A percentile compares a stretch with the other conserved stretches of the same genome.
Evolutionary conservation across 2,113 vertebrate species (phyloP).

Genomic region (Microtus ochrogaster): DNA sequence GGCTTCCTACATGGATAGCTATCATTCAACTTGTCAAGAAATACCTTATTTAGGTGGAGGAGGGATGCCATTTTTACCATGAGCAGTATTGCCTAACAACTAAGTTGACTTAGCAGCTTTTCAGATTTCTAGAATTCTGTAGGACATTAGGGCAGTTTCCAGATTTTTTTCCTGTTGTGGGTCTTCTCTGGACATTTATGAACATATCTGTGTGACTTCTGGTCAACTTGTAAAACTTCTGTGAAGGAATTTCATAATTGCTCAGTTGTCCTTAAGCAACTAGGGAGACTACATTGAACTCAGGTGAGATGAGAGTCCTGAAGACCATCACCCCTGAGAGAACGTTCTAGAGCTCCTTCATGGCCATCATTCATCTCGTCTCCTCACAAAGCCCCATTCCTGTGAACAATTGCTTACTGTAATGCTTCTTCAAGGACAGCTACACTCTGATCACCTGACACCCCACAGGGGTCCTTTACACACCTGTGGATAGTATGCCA

Average conservation of each 20-base stretch:
- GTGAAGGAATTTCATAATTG: background rate
- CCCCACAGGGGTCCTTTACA: background rate
- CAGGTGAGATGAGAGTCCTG: background rate
- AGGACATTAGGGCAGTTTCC: background rate
- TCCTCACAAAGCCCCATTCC: background rate
- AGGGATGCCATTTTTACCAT: background rate
- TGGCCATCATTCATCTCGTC: background rate
- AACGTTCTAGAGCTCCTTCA: background rate
- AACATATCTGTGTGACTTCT: background rate
- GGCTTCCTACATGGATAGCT: background rate
- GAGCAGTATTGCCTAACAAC: background rate
- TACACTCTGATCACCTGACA: background rate
- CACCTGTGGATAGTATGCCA: background rate
- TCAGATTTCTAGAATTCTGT: slow-evolving; percentile 3
- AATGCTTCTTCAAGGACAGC: slow-evolving; percentile 16
- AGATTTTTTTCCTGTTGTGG: background rate
- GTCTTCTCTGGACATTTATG: background rate
- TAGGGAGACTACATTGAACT: background rate
- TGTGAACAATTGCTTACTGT: background rate
- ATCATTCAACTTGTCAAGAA: background rate
- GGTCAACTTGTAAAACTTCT: background rate
- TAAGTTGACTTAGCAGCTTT: background rate
- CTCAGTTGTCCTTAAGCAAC: background rate
- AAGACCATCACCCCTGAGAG: background rate
- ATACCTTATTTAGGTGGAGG: background rate